These are phyloP conservation scores for Papio anubis DNA, from an alignment of 2,113 vertebrate genomes.

Conservation along the genomic window DNA sequence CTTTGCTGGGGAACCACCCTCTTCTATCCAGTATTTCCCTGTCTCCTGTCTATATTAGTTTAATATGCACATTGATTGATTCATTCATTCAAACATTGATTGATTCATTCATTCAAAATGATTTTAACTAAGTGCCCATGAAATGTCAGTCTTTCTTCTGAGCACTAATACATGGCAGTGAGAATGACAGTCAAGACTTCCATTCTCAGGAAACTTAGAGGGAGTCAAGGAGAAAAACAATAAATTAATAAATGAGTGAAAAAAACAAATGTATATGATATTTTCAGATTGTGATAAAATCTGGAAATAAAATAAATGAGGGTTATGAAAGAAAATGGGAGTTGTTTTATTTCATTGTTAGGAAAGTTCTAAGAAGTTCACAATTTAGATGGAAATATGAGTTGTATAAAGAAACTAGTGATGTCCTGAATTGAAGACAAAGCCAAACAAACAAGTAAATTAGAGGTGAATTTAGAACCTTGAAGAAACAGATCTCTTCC, in stretches of 20 bases:
- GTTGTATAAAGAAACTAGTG: not conserved
- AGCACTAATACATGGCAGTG: not conserved
- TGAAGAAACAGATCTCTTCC: not conserved
- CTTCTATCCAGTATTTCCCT: too few relatives aligned
- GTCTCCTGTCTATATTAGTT: not conserved
- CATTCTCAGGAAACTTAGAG: rapidly evolving
- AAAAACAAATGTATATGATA: not conserved
- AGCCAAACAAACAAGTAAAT: not conserved
- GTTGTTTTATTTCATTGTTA: not conserved
- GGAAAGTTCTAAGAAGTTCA: not conserved
- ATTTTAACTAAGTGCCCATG: not conserved
- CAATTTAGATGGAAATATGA: not conserved
- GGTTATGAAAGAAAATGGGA: not conserved
- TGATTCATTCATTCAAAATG: not conserved
- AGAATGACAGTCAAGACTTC: not conserved
- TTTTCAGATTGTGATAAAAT: not conserved
- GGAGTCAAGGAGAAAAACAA: not conserved
- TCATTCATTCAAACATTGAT: not conserved
- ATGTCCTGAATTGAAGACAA: not conserved
- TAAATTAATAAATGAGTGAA: not conserved
- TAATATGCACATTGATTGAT: not conserved
- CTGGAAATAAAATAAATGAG: not conserved
- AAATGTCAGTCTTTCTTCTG: not conserved
- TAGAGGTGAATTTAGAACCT: not conserved
- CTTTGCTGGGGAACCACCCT: too few relatives aligned